Base-by-base conservation (phyloP, 35 echinoderm and acorn worm genomes). In the Ophioderma brevispina region DNA sequence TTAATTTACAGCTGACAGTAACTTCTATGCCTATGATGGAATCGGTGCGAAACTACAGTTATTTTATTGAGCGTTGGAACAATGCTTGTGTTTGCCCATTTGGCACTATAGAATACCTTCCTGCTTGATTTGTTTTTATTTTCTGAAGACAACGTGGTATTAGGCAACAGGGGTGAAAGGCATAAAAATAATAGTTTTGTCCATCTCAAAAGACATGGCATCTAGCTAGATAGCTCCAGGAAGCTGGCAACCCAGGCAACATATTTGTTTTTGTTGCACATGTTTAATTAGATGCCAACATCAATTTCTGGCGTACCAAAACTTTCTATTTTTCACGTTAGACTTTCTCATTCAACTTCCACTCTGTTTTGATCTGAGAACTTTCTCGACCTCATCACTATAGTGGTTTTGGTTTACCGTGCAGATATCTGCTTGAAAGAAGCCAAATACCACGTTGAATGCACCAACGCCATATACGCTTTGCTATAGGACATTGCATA, bases 331-430 rank as follows among this genome's bases (percentile, higher is more conserved):
- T 90, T 59, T 81, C 55, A 19, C 8, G 63, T 33, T 25, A 85
- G 56, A 21, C n/a, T n/a, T n/a, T n/a, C n/a, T n/a, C n/a, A n/a
- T n/a, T n/a, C n/a, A n/a, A 86, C 42, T 33, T 78, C 75, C 87
- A 94, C 77, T 91, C 93, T 84, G n/a, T n/a, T n/a, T n/a, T n/a
- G 80, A 34, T 86, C 82, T 3, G 64, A 35, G 56, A 89, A 90
- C 13, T 79, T 42, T 36, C 82, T 82, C 6, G 88, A 94, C 42
- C 52, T 83, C 31, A 21, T 37, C 40, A 89, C 86, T 8, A 80
- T 81, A 8, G 84, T 28, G 38, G 42, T 37, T 94, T 94, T 19
- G 80, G 55, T 25, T 30, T 49, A 31, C 76, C 93, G 0, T 88
- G 88, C 43, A 94, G 21, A 40, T 94, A 75, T 14, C 38, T 43